Percentiles rank a stretch among this genome's conserved stretches.
Evolutionary conservation across 2,797 vertebrate genomes (phyloP).

Genomic region (Apogon hyalosoma): DNA sequence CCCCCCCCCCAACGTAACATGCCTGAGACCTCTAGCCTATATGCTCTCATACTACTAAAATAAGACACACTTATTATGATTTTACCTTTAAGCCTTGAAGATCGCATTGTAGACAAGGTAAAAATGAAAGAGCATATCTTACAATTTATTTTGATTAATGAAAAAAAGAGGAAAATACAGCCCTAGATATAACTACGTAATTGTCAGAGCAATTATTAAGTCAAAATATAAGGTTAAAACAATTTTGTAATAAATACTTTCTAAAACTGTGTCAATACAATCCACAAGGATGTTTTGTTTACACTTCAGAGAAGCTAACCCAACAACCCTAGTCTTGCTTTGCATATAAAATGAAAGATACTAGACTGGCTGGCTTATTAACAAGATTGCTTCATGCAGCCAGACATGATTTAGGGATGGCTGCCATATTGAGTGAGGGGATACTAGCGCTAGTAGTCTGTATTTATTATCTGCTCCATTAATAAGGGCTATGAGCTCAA

Average conservation of each 20-base stretch:
- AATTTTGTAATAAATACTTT: constrained; percentile 24
- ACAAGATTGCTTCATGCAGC: constrained; percentile 77
- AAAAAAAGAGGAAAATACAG: background rate
- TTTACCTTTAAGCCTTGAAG: constrained; percentile 13
- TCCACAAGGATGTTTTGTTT: constrained; percentile 57
- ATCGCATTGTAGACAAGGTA: constrained; percentile 4
- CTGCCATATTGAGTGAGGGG: constrained; percentile 81
- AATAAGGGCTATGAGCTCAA: constrained; percentile 79
- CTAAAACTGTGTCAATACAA: constrained; percentile 35
- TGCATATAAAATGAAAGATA: constrained; percentile 77
- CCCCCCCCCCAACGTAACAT: constrained; percentile 54
- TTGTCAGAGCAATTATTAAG: too few species aligned
- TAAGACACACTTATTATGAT: background rate
- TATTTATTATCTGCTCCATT: constrained; percentile 82
- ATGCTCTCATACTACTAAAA: constrained; percentile 35
- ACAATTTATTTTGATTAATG: constrained; percentile 8
- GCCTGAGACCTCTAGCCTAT: constrained; percentile 53
- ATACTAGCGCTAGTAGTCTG: constrained; percentile 73
- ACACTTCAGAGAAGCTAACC: constrained; percentile 56
- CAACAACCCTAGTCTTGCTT: constrained; percentile 62
- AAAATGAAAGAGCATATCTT: constrained; percentile 14
- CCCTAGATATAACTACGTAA: background rate
- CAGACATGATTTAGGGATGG: constrained; percentile 78
- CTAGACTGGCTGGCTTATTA: constrained; percentile 74
- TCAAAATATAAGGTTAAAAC: constrained; percentile 12